These are phyloP conservation scores for Dicaeum eximium DNA, from an alignment of 2,113 vertebrate species.

Conservation along the genomic window DNA sequence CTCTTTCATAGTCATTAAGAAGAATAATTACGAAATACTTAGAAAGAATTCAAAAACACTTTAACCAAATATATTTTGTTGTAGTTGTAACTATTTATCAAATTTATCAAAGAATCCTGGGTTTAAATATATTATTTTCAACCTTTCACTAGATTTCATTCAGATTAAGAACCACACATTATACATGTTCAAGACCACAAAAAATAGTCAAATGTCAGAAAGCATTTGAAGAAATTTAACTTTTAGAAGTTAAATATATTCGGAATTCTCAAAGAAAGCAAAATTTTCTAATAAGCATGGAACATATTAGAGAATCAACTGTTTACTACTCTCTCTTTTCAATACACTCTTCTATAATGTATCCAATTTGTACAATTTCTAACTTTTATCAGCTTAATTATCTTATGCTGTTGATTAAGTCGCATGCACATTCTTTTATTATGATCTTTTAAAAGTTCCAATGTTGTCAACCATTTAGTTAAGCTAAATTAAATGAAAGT, in stretches of 20 bases:
- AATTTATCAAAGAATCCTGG: not conserved
- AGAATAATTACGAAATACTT: not conserved
- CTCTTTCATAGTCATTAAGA: not conserved
- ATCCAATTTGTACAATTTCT: not conserved
- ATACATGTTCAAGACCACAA: not conserved
- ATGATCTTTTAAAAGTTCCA: not conserved
- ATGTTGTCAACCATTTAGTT: not conserved
- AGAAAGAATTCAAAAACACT: not conserved
- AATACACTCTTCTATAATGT: not conserved
- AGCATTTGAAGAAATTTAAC: not conserved
- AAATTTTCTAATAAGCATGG: not conserved
- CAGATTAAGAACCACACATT: not conserved
- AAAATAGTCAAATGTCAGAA: not conserved
- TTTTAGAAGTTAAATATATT: not conserved
- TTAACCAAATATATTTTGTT: not conserved
- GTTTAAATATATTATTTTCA: not conserved
- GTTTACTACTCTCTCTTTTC: not conserved
- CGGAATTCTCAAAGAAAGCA: not conserved
- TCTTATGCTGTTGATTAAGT: not conserved
- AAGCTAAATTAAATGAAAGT: not conserved
- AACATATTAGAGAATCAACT: not conserved
- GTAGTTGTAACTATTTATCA: not conserved
- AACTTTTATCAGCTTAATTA: not conserved
- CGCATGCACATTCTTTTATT: not conserved
- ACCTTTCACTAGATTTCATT: not conserved